Evolutionary conservation across 35 echinoderm and acorn worm genomes (phyloP), one percentile per base, ranked within the genome.

Genomic region (Ophiothrix spiculata): DNA sequence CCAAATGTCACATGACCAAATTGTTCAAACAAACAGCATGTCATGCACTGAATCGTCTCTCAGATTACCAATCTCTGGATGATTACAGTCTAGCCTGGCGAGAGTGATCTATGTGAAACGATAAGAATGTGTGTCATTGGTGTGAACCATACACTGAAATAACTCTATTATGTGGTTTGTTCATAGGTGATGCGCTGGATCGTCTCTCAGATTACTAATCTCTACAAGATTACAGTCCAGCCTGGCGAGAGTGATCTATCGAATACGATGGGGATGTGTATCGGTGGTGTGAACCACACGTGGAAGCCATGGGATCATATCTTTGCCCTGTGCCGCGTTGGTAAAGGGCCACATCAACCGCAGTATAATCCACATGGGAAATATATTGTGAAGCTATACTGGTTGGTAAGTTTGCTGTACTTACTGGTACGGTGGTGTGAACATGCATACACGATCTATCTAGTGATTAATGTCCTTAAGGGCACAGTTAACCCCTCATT

Each of bases 221-320:
- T 99, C 0, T 99, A 92, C 89, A 81, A 85, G 15, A 84, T 91
- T 39, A 94, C 92, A 42, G 83, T 81, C 17, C 54, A 77, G 33
- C 73, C 92, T 37, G 46, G 38, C 10, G 90, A 91, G 37, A 87
- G 80, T 10, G 89, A 93, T 31, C 39, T 89, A 14, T 64, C 85
- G 2, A 69, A 32, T 36, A 90, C 83, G 37, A 69, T 37, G n/a
- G 74, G 91, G 23, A 79, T 37, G 37, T 39, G 88, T 32, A n/a
- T n/a, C n/a, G 85, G 85, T 41, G 91, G 78, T 19, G 87, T 81
- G 17, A 91, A 79, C 31, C 96, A 94, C 56, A 86, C 89, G 6
- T 99, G 96, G 96, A 42, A 89, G 34, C 96, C 96, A 3, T 99
- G 96, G 96, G 96, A 99, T 77, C 96, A 99, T 40, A 99, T 99